Base-by-base conservation (phyloP, 2,888 invertebrate genomes). In the Tuberolachnus salignus region DNA sequence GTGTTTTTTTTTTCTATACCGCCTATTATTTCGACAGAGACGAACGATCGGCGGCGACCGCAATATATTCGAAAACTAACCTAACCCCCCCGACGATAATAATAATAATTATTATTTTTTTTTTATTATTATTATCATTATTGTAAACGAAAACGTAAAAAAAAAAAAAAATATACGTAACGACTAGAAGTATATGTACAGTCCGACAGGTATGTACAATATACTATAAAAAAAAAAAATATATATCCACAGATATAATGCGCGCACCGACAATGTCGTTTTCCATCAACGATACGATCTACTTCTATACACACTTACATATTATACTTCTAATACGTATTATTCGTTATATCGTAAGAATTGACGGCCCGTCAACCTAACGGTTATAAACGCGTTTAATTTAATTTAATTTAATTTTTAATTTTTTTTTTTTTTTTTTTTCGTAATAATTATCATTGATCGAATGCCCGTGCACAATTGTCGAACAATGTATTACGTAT, bases 361-460 rank as follows among this genome's bases (percentile, higher is more conserved):
- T 23, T 66, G 67, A 42, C 14, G 21, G 16, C 16, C 42, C 55
- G 44, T 55, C 55, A 21, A 42, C 1, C 10, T 42, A 55, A 55
- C n/a, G 26, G n/a, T 26, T 42, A 19, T 11, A 64, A 34, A 34
- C n/a, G 21, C 21, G 3, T n/a, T n/a, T n/a, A n/a, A n/a, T n/a
- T n/a, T n/a, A n/a, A n/a, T n/a, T n/a, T n/a, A n/a, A 53, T 16
- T 69, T 42, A 16, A 21, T 55, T 26, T 46, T 42, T 53, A 4
- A 34, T 34, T 34, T 34, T 34, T 34, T 4, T 34, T 34, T 42
- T 34, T 34, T 34, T 34, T 34, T 4, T 34, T 34, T 42, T 16
- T 70, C 21, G 21, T 57, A 57, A 70, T 70, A 44, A n/a, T n/a
- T n/a, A 55, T 70, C 42, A n/a, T 55, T 16, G 70, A 70, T 44